Conservation (phyloP, 2,113 vertebrate genomes). For the Psilopogon haemacephalus region DNA sequence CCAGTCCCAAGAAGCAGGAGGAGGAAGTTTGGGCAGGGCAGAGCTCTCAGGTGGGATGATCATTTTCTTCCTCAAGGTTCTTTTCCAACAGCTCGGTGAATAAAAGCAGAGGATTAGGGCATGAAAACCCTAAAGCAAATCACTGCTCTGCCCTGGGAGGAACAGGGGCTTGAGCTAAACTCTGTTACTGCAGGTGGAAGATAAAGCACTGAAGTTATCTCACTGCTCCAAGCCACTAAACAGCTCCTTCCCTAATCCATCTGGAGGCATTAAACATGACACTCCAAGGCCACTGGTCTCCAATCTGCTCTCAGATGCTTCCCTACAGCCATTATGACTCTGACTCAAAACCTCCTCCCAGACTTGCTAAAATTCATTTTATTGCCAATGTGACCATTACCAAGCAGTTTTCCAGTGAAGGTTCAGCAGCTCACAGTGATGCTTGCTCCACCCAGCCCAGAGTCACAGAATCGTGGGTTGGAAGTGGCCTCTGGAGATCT, state of each 20-base stretch:
- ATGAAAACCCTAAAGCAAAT: neutral
- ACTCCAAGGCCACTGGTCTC: neutral
- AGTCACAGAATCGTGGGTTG: no score
- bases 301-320: neutral
- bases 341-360: neutral
- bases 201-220: neutral
- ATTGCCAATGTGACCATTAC: neutral
- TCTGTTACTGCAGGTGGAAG: neutral
- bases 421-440: no score
- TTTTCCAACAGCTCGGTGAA: neutral
- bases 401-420: neutral
- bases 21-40: neutral
- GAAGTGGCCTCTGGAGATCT: no score
- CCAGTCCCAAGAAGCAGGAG: neutral
- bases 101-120: neutral
- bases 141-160: neutral
- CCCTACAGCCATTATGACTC: neutral
- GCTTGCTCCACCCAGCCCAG: no score
- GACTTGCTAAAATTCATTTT: neutral
- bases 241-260: neutral
- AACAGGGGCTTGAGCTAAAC: neutral
- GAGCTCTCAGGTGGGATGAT: neutral
- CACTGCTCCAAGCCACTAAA: neutral
- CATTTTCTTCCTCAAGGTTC: neutral
- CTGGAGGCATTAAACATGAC: neutral